Conservation (phyloP, 2,113 vertebrate species). For the Megaceryle torquata region DNA sequence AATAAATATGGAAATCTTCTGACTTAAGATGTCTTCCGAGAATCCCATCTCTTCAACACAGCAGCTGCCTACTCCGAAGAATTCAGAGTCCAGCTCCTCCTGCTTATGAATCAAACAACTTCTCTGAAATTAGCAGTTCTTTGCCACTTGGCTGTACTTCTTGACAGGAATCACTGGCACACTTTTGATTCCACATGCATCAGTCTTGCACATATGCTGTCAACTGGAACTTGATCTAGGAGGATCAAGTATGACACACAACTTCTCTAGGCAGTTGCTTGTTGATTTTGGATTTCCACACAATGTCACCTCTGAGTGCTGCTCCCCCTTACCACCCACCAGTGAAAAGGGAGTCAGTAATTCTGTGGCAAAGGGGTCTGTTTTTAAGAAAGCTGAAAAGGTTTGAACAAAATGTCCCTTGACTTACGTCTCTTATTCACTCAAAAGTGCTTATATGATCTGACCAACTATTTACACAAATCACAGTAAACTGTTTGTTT, state of each 20-base stretch:
- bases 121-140: background rate
- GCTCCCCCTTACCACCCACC: background rate
- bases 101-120: background rate
- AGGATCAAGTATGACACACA: background rate
- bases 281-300: background rate
- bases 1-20: background rate
- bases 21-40: background rate
- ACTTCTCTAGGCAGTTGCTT: background rate
- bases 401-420: background rate
- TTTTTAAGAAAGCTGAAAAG: background rate
- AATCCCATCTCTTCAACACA: background rate
- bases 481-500: background rate
- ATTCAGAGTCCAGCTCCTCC: background rate
- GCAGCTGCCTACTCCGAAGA: background rate
- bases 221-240: background rate
- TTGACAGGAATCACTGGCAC: background rate
- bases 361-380: background rate
- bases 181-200: background rate
- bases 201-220: fast-evolving
- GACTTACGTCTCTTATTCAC: background rate
- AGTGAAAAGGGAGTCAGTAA: background rate
- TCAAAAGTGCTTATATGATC: background rate
- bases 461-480: background rate
- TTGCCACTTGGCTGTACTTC: background rate
- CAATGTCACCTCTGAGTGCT: background rate